These are phyloP conservation scores for Ormyrus rosae DNA, from an alignment of 2,888 invertebrate genomes.

Conservation along the genomic window DNA sequence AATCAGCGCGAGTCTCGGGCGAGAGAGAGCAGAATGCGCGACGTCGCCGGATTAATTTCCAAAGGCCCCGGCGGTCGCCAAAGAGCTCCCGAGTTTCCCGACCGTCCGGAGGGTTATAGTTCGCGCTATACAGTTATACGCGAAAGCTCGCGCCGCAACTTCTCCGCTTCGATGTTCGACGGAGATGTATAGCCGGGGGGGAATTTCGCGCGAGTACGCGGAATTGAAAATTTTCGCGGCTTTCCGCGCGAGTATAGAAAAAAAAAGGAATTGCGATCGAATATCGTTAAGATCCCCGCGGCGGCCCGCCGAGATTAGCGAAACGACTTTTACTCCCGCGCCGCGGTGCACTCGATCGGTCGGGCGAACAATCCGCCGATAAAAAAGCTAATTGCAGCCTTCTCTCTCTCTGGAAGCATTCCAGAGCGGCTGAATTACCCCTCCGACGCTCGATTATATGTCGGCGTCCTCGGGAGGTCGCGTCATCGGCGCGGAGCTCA, in stretches of 20 bases:
- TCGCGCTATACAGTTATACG: too few species aligned
- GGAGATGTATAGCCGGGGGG: neutral
- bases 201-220: neutral
- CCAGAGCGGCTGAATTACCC: too few species aligned
- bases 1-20: conserved; percentile 10
- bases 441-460: too few species aligned
- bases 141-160: too few species aligned
- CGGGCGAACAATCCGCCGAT: conserved; percentile 14
- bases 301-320: neutral
- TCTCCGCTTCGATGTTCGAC: conserved; percentile 27
- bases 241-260: neutral
- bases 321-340: conserved; percentile 35
- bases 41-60: conserved; percentile 47
- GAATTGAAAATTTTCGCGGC: conserved; percentile 22
- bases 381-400: conserved; percentile 46
- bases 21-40: too few species aligned
- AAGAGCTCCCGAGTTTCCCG: too few species aligned
- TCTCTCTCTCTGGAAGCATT: neutral
- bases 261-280: neutral
- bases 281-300: too few species aligned
- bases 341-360: conserved; percentile 13
- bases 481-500: too few species aligned
- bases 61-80: conserved; percentile 1
- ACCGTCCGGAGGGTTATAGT: too few species aligned
- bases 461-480: too few species aligned